These are phyloP conservation scores for Micromesistius poutassou DNA, from an alignment of 2,797 vertebrate species.

Conservation along the genomic window DNA sequence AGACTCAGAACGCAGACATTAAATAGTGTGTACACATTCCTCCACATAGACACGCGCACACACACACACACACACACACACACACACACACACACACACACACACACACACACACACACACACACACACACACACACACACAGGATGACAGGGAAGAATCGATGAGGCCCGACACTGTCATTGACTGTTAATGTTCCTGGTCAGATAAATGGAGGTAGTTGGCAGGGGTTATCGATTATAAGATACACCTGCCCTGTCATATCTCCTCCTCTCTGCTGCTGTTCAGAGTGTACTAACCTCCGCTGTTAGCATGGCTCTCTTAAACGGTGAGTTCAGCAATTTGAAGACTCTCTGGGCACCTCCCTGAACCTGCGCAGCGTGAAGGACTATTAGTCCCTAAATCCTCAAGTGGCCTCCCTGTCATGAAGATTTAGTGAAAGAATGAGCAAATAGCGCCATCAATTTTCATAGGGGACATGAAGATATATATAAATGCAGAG, in stretches of 20 bases:
- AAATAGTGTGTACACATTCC: no score
- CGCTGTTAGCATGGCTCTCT: conserved; percentile 25
- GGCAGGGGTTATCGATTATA: conserved; percentile 60
- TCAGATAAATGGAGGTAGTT: conserved; percentile 53
- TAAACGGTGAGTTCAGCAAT: conserved; percentile 50
- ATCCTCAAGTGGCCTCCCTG: conserved; percentile 28
- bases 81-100: background rate
- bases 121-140: conserved; percentile 27
- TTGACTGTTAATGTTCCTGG: conserved; percentile 43
- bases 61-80: no score
- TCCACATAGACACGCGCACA: no score
- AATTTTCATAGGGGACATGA: background rate
- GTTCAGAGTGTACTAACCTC: conserved; percentile 48
- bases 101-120: background rate
- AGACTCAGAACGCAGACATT: no score
- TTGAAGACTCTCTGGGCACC: conserved; percentile 43
- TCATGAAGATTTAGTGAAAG: conserved; percentile 25
- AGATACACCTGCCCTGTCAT: conserved; percentile 42
- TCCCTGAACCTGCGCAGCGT: conserved; percentile 37
- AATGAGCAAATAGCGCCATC: background rate
- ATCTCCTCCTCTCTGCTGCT: conserved; percentile 35
- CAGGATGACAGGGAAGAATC: conserved; percentile 30
- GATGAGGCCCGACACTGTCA: conserved; percentile 46
- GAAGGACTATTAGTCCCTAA: conserved; percentile 39
- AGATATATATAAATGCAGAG: background rate